Evolutionary conservation across 2,888 invertebrate species (phyloP).

Genomic region (Heteropelma amictum): DNA sequence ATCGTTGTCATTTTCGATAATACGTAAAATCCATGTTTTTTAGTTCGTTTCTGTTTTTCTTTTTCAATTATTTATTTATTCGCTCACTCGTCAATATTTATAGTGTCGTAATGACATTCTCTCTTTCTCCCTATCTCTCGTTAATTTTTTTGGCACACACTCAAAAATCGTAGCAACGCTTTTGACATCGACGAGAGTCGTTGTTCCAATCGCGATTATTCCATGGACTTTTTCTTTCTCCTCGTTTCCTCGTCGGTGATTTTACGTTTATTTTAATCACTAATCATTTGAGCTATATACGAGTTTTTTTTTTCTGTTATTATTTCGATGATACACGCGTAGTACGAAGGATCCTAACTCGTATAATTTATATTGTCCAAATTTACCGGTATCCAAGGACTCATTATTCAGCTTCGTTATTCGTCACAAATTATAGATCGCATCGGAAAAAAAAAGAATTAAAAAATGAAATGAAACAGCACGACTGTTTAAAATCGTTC

Average conservation of each 20-base stretch:
- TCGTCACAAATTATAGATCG: not conserved
- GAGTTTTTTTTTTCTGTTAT: too few species aligned
- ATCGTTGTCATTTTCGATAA: constrained; percentile 30
- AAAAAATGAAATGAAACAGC: not conserved
- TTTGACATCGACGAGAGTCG: not conserved
- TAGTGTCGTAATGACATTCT: constrained; percentile 41
- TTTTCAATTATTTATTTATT: constrained; percentile 6
- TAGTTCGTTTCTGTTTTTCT: constrained; percentile 20
- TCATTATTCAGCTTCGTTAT: constrained; percentile 5
- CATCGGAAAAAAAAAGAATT: not conserved
- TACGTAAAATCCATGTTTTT: constrained; percentile 17
- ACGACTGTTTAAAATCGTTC: too few species aligned
- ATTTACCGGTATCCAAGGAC: constrained; percentile 49
- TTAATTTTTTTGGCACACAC: constrained; percentile 57
- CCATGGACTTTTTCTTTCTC: not conserved
- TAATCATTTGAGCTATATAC: constrained; percentile 65
- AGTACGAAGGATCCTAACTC: constrained; percentile 65
- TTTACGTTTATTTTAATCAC: constrained; percentile 51
- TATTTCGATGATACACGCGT: constrained; percentile 49
- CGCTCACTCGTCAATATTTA: constrained; percentile 15
- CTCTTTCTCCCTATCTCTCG: not conserved
- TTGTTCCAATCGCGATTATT: not conserved
- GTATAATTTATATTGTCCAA: constrained; percentile 68
- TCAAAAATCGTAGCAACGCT: constrained; percentile 46
- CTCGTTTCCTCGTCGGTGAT: not conserved